Conservation (phyloP, 2,797 vertebrate genomes). For the Limnodromus scolopaceus region DNA sequence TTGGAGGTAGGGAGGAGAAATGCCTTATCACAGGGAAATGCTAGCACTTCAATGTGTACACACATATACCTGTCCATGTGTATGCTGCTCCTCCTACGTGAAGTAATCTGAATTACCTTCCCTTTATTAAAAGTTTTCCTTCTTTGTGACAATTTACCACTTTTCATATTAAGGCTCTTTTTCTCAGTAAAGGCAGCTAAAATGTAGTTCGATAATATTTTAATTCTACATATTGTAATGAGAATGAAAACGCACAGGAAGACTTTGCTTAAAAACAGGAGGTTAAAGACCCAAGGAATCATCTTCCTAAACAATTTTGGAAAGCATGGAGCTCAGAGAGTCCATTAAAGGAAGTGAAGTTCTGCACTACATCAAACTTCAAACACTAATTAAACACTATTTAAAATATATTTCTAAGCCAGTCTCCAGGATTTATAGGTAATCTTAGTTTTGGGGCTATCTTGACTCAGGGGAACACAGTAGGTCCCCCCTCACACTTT, state of each 20-base stretch:
- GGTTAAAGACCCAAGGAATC: not conserved
- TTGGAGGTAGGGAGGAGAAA: not conserved
- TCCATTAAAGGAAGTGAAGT: not conserved
- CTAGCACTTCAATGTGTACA: not conserved
- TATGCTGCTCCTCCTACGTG: not conserved
- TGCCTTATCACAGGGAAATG: not conserved
- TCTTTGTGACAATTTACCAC: not conserved
- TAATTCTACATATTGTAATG: not conserved
- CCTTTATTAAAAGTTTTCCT: not conserved
- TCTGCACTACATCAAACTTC: not conserved
- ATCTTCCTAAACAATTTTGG: not conserved
- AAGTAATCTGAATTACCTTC: not conserved
- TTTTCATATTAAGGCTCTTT: not conserved
- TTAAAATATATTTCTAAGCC: not conserved
- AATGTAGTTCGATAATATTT: not conserved
- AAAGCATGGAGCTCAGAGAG: not conserved
- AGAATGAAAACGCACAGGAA: not conserved
- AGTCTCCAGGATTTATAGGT: not conserved
- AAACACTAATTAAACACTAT: not conserved
- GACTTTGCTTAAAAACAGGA: not conserved
- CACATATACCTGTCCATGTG: not conserved
- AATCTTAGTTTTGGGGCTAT: not conserved
- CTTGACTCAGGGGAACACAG: not conserved
- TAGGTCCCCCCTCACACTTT: not conserved
- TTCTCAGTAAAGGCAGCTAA: not conserved